Conservation (phyloP, 2,797 vertebrate genomes). For the Megalops cyprinoides region DNA sequence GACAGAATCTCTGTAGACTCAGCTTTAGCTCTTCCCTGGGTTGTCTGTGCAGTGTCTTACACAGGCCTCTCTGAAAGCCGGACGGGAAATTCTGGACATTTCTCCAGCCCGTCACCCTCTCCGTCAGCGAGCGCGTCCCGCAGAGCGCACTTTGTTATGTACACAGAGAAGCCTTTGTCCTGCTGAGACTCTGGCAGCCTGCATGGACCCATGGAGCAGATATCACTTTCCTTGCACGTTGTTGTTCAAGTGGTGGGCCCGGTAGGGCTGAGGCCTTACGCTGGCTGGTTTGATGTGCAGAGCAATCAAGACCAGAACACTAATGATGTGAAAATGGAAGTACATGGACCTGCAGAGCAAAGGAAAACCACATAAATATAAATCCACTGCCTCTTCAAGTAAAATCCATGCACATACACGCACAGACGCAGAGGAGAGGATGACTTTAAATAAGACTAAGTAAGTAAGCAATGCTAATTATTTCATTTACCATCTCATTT, state of each 20-base stretch:
- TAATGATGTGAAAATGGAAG: conserved; percentile 89
- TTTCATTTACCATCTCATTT: too few species aligned
- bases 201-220: not conserved
- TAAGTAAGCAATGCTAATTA: too few species aligned
- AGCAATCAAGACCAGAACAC: conserved; percentile 80
- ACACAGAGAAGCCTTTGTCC: conserved; percentile 71
- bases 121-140: conserved; percentile 28
- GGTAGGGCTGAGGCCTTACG: conserved; percentile 27
- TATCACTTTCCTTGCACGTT: conserved; percentile 55
- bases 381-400: too few species aligned
- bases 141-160: conserved; percentile 57
- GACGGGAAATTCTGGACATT: conserved; percentile 30
- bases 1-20: not conserved
- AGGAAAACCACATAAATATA: not conserved
- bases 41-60: conserved; percentile 14
- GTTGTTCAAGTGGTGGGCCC: conserved; percentile 51
- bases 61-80: not conserved
- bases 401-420: too few species aligned
- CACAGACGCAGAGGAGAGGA: too few species aligned
- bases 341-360: conserved; percentile 85
- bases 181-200: conserved; percentile 38
- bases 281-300: conserved; percentile 72
- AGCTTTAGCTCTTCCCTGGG: not conserved
- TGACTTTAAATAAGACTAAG: too few species aligned
- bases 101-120: conserved; percentile 23